phyloP scores from a whole-genome alignment of 1,140 invertebrate genomes.

The Polyergus mexicanus region DNA sequence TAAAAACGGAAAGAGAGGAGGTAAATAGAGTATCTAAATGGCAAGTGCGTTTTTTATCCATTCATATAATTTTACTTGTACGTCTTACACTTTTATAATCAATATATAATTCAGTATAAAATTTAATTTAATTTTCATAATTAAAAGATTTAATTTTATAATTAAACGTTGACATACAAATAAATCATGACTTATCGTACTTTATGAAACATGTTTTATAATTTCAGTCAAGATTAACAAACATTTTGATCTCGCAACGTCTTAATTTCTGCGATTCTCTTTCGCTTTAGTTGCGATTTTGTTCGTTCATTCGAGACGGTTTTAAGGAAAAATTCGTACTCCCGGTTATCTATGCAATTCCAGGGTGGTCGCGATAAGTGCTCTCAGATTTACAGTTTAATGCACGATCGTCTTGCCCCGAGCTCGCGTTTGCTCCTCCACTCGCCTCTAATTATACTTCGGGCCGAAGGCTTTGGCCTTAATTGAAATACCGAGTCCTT shows the following conservation, averaged over 20 bases:
- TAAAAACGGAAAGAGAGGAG: slow-evolving; percentile 14
- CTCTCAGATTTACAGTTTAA: slow-evolving; percentile 70
- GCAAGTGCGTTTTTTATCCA: too few relatives aligned
- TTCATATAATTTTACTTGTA: not conserved
- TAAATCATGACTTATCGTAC: not conserved
- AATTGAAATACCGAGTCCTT: slow-evolving; percentile 67
- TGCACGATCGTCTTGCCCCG: slow-evolving; percentile 65
- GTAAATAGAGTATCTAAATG: not conserved
- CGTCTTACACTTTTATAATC: not conserved
- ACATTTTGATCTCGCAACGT: slow-evolving; percentile 11
- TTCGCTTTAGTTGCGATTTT: slow-evolving; percentile 14
- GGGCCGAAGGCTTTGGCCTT: slow-evolving; percentile 63
- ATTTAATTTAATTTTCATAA: not conserved
- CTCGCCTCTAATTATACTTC: slow-evolving; percentile 66
- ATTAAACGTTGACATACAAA: not conserved
- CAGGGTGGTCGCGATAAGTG: slow-evolving; percentile 64
- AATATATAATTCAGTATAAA: not conserved
- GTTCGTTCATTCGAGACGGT: not conserved
- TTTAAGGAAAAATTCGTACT: slow-evolving; percentile 47
- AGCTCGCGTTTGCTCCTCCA: slow-evolving; percentile 43
- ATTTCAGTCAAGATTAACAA: not conserved
- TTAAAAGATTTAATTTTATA: not conserved
- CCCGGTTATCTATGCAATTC: slow-evolving; percentile 64
- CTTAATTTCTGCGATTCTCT: slow-evolving; percentile 14
- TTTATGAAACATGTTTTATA: not conserved